These are phyloP conservation scores for Erithacus rubecula DNA, from an alignment of 2,797 vertebrate species.

Conservation along the genomic window DNA sequence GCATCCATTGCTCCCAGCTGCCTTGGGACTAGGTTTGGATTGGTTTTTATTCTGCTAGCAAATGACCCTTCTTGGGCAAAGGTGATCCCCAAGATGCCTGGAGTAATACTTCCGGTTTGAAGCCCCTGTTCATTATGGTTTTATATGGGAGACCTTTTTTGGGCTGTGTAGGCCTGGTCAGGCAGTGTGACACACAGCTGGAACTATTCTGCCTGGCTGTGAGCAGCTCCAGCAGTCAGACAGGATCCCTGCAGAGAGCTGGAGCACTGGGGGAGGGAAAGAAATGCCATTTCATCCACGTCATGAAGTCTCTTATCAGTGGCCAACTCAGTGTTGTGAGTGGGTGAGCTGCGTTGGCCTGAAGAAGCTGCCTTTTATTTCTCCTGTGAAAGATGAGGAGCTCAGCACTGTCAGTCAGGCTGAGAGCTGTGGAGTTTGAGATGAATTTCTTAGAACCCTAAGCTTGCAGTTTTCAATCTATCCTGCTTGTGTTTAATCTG, in stretches of 20 bases:
- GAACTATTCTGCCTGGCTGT: neutral
- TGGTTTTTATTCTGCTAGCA: neutral
- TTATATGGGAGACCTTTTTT: neutral
- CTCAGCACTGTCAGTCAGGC: neutral
- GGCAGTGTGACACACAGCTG: slow-evolving; percentile 7
- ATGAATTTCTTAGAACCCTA: neutral
- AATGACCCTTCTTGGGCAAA: neutral
- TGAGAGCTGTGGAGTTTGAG: neutral
- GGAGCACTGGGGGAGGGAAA: slow-evolving; percentile 8
- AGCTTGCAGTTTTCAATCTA: neutral
- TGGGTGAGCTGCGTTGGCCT: slow-evolving; percentile 1
- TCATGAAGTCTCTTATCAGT: slow-evolving; percentile 58
- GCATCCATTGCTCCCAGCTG: neutral
- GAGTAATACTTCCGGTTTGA: neutral
- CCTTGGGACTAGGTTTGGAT: neutral
- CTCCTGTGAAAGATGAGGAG: neutral
- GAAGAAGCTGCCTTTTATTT: slow-evolving; percentile 37
- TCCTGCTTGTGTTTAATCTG: neutral
- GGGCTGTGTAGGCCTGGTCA: neutral
- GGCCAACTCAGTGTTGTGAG: neutral
- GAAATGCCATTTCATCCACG: slow-evolving; percentile 54
- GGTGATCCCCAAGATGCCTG: neutral
- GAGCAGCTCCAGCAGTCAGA: slow-evolving; percentile 48
- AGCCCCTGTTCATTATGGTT: neutral
- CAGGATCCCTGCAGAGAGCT: slow-evolving; percentile 46